Conservation (phyloP, 2,797 vertebrate species). For the Myoxocephalus aenaeus region DNA sequence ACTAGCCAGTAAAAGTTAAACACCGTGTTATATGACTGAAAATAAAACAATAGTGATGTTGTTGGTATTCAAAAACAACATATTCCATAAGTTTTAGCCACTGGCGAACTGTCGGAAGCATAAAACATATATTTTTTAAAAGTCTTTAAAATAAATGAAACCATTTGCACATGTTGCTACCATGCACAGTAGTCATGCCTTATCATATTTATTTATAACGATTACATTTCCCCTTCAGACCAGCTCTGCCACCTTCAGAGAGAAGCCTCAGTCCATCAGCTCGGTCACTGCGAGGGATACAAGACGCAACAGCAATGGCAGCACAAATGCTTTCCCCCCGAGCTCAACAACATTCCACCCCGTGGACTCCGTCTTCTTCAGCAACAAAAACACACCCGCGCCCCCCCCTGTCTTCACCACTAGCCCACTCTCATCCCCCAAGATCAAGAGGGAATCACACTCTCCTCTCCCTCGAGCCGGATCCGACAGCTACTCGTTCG, state of each 20-base stretch:
- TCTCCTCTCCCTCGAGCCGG: constrained; percentile 44
- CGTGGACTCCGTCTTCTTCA: constrained; percentile 51
- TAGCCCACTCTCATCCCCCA: constrained; percentile 67
- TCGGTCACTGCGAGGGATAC: background rate
- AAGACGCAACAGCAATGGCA: constrained; percentile 28
- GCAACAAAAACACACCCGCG: constrained; percentile 35
- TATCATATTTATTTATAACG: background rate
- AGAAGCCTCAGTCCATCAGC: constrained; percentile 19
- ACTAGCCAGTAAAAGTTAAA: background rate
- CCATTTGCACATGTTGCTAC: background rate
- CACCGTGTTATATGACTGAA: background rate
- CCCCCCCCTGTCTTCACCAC: constrained; percentile 65
- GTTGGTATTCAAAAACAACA: background rate
- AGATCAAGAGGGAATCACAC: background rate
- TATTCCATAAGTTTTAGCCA: background rate
- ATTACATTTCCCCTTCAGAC: constrained; percentile 30
- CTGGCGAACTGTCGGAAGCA: background rate
- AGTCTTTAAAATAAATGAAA: background rate
- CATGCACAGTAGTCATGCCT: background rate
- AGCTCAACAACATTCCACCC: constrained; percentile 29
- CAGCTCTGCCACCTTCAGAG: background rate
- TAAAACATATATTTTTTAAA: background rate
- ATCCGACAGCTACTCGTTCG: constrained; percentile 43
- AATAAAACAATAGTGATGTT: background rate
- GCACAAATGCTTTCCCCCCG: constrained; percentile 48